Evolutionary conservation across 1,140 invertebrate genomes (phyloP), one percentile per base, ranked within the genome.

Genomic region (Proales similis): DNA sequence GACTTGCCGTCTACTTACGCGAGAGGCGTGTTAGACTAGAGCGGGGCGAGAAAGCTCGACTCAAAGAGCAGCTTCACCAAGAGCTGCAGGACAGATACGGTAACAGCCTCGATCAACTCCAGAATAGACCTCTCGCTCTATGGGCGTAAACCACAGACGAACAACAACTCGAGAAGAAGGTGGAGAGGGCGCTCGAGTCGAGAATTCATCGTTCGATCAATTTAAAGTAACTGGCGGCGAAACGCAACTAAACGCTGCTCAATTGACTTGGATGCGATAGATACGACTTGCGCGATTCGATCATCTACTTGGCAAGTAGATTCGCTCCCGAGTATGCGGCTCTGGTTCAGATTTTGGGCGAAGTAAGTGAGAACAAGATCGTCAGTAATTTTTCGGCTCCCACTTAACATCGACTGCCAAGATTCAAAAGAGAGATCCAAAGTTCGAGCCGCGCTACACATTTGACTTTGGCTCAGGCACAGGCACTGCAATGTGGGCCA

Each of bases 401-500:
- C n/a, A n/a, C n/a, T 27, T 42, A 42, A 57, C n/a, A 53, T 42
- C 14, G 24, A 24, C 12, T 11, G 17, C 20, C 20, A 5, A 57
- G 51, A 57, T 57, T 11, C 39, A 57, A 57, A 57, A 57, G 32
- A 57, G 36, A 57, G 51, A 57, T 20, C 9, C 26, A 24, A 26
- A n/a, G 9, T 57, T 57, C 20, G 2, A 14, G 27, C 51, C 51
- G 11, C 39, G 45, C 7, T 17, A 57, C 20, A 17, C 45, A 1
- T 57, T 57, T 24, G 51, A 57, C 32, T 57, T 57, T 57, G 51
- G 51, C 7, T 57, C 51, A 42, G 51, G 51, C 7, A 27, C 45
- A 4, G 51, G 49, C 6, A 53, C 30, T 0, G 51, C 45, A 24
- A 57, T 57, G 51, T 57, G 51, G 51, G 51, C 51, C 30, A 29